Conservation (phyloP, 1,140 invertebrate species). For the Paraescarpia echinospica region DNA sequence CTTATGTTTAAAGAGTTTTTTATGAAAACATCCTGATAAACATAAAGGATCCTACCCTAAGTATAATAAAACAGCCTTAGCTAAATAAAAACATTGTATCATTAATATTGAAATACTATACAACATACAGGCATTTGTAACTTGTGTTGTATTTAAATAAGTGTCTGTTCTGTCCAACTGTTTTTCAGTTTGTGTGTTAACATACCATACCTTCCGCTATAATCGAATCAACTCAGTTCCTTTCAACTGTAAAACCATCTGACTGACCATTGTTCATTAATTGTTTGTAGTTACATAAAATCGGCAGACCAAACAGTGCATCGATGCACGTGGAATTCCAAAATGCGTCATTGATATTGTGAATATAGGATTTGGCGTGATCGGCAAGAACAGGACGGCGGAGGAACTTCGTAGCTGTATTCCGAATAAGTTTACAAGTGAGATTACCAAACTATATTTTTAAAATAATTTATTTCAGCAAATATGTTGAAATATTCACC, state of each 20-base stretch:
- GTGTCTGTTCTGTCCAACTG: neutral
- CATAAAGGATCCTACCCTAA: neutral
- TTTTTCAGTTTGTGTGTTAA: neutral
- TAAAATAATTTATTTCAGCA: too few relatives aligned
- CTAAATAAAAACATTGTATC: neutral
- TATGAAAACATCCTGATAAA: neutral
- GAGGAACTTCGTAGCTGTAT: neutral
- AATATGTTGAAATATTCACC: too few relatives aligned
- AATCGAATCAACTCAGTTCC: too few relatives aligned
- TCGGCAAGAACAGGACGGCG: neutral
- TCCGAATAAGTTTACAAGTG: neutral
- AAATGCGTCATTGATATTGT: neutral
- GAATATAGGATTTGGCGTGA: neutral
- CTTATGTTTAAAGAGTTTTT: neutral
- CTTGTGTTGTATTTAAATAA: neutral
- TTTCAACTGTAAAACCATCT: neutral
- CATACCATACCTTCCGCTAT: too few relatives aligned
- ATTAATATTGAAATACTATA: neutral
- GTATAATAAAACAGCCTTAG: neutral
- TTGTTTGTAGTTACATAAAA: neutral
- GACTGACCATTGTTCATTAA: neutral
- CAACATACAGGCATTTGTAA: neutral
- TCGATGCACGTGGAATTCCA: neutral
- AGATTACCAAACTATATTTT: neutral
- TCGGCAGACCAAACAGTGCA: neutral